phyloP scores from a whole-genome alignment of 2,797 vertebrate genomes.

The Acanthurus leucopareius region DNA sequence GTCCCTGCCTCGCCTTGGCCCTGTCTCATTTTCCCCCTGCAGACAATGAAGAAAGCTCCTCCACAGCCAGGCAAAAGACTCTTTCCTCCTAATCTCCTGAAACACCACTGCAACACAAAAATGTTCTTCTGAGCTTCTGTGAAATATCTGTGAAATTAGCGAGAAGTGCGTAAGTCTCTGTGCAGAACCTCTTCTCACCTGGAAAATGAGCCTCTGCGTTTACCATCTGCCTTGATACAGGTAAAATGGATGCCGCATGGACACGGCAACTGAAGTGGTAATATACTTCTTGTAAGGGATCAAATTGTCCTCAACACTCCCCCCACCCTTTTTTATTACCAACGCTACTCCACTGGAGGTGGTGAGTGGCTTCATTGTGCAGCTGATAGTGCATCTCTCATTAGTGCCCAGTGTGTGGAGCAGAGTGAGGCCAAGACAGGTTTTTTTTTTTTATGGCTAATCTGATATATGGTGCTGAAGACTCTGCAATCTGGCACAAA shows the following conservation, averaged over 20 bases:
- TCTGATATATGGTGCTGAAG: slow-evolving; percentile 78
- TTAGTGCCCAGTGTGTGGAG: slow-evolving; percentile 74
- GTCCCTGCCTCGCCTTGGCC: slow-evolving; percentile 38
- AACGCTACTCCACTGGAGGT: slow-evolving; percentile 55
- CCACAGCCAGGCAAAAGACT: slow-evolving; percentile 41
- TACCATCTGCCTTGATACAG: slow-evolving; percentile 66
- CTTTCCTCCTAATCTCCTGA: slow-evolving; percentile 68
- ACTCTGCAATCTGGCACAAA: slow-evolving; percentile 64
- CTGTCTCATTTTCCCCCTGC: slow-evolving; percentile 50
- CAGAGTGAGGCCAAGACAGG: slow-evolving; percentile 58
- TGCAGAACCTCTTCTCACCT: slow-evolving; percentile 72
- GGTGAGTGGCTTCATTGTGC: slow-evolving; percentile 76
- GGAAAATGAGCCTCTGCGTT: slow-evolving; percentile 71
- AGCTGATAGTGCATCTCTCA: slow-evolving; percentile 77
- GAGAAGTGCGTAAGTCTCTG: slow-evolving; percentile 62
- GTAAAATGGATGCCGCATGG: slow-evolving; percentile 67
- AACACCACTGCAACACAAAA: slow-evolving; percentile 73
- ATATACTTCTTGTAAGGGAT: slow-evolving; percentile 79
- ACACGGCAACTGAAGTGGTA: slow-evolving; percentile 74
- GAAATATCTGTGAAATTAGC: slow-evolving; percentile 83
- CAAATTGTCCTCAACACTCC: slow-evolving; percentile 78
- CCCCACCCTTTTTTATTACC: slow-evolving; percentile 73
- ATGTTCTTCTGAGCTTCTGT: slow-evolving; percentile 72
- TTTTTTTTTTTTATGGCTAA: slow-evolving; percentile 73
- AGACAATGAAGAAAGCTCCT: slow-evolving; percentile 48